Evolutionary conservation across 2,113 vertebrate genomes (phyloP).

Genomic region (Polyodon spathula): DNA sequence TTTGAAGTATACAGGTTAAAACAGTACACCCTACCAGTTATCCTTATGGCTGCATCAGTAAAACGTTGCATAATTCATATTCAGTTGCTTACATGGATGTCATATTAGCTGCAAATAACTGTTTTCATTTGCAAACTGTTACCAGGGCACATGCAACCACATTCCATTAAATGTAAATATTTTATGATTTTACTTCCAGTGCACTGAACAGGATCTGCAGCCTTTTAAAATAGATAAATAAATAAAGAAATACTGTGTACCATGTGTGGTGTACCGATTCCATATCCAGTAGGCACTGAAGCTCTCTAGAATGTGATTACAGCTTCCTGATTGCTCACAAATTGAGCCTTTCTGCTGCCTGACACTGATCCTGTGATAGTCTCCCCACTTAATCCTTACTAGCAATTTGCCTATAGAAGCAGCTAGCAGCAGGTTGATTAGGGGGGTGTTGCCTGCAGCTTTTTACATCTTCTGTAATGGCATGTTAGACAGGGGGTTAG

Average conservation of each 20-base stretch:
- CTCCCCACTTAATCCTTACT: constrained; percentile 57
- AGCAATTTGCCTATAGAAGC: constrained; percentile 65
- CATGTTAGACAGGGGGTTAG: constrained; percentile 37
- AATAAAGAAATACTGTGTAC: too few species aligned
- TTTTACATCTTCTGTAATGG: constrained; percentile 43
- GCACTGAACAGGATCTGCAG: constrained; percentile 7
- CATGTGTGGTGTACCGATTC: constrained; percentile 9
- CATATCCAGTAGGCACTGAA: constrained; percentile 32
- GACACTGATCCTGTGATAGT: constrained; percentile 65
- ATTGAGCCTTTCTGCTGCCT: constrained; percentile 62
- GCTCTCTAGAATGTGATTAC: constrained; percentile 56
- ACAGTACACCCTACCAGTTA: constrained; percentile 3
- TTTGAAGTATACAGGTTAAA: constrained; percentile 7
- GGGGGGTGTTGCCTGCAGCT: constrained; percentile 46
- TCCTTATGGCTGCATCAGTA: constrained; percentile 9
- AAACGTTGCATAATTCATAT: constrained; percentile 14
- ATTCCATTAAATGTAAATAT: constrained; percentile 15
- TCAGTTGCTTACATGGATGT: background rate
- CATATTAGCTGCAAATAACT: constrained; percentile 7
- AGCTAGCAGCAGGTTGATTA: constrained; percentile 60
- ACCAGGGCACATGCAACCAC: background rate
- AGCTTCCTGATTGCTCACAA: constrained; percentile 54
- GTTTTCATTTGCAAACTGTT: constrained; percentile 9
- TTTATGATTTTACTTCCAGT: constrained; percentile 13
- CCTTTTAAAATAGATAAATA: constrained; percentile 10